These are phyloP conservation scores for Rhynchonycteris naso DNA, from an alignment of 2,797 vertebrate species.

Conservation along the genomic window DNA sequence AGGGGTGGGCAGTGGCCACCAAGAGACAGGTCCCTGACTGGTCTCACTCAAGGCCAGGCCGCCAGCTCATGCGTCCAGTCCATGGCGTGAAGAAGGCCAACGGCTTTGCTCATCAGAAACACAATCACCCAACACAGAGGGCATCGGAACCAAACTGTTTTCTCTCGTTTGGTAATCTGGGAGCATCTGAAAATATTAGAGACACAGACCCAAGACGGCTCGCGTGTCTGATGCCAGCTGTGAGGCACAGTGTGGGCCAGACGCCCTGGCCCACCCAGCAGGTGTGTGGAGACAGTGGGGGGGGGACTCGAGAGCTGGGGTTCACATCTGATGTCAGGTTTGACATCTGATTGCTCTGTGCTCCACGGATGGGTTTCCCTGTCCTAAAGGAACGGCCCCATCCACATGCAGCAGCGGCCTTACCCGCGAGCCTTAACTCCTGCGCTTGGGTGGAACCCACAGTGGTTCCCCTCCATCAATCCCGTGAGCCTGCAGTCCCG, in stretches of 20 bases:
- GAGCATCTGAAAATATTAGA: background rate
- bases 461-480: too few species aligned
- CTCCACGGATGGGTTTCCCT: background rate
- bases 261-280: too few species aligned
- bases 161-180: conserved; percentile 50
- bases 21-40: background rate
- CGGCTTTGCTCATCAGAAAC: conserved; percentile 41
- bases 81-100: background rate
- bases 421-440: too few species aligned
- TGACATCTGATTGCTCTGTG: background rate
- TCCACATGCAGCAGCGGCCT: background rate
- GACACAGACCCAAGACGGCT: background rate
- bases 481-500: too few species aligned
- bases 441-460: too few species aligned
- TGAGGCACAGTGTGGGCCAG: too few species aligned
- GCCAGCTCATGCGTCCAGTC: background rate
- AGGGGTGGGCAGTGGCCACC: background rate
- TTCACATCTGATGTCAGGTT: accelerated
- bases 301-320: accelerated
- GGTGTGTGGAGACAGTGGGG: background rate
- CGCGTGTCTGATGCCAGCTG: too few species aligned
- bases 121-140: background rate
- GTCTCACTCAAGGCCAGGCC: background rate
- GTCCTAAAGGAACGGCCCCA: background rate
- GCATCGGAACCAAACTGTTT: background rate